Evolutionary conservation across 1,140 invertebrate species (phyloP), one percentile per base, ranked within the genome.

Genomic region (Caligus rogercresseyi): DNA sequence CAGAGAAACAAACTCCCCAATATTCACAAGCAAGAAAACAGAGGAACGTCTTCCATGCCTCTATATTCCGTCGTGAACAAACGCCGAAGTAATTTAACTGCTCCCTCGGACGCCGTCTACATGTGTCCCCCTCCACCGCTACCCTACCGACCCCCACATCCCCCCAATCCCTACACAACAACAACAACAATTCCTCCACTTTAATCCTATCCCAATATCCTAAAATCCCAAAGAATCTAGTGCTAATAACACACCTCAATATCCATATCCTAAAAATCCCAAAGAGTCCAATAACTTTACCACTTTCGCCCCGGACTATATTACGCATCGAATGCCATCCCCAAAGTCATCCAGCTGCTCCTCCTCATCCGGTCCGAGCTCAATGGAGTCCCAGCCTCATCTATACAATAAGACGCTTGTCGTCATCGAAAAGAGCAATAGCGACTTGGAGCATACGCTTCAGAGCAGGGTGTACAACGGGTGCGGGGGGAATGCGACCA

Each of bases 371-470:
- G 60, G 60, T 11, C 60, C 24, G 2, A 63, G 61, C 52, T 63
- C 61, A 15, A 18, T 63, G 14, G 52, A 52, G 15, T 54, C 60
- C 15, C 60, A 52, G 24, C 58, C 18, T 54, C 51, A 23, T 14
- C 25, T 63, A 15, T 63, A 63, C 24, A 25, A 63, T 21, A 51
- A 56, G 2, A 57, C 61, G 1, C 25, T 63, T n/a, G 52, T 63
- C 1, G 61, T 63, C 19, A 63, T 63, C 14, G 61, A 63, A 25
- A 55, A 63, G 24, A 63, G 61, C 24, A 63, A 63, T 53, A 19
- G 52, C 16, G 61, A 63, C n/a, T 53, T 63, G n/a, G 61, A 63
- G 25, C 52, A 23, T 14, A 58, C 43, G 16, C 16, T 63, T 14
- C 14, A 53, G 15, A 2, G 16, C 3, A 14, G 24, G n/a, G 15